Conservation (phyloP, 2,797 vertebrate species). For the Mormyrops boulengeri region DNA sequence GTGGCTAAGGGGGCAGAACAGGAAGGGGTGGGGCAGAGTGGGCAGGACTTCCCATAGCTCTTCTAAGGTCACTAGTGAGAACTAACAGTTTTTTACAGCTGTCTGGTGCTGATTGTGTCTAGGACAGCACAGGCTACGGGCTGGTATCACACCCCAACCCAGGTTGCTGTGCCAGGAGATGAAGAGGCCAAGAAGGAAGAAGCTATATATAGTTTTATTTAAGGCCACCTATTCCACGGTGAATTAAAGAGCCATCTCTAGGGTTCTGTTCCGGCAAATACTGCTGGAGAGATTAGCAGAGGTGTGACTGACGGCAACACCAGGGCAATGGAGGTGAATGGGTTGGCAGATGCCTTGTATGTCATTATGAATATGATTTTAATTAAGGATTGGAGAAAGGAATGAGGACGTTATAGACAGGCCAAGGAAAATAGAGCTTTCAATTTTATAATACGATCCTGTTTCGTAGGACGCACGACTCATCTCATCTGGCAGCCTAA, state of each 20-base stretch:
- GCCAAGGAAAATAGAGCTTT: neutral
- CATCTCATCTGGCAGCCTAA: neutral
- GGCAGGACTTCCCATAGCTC: neutral
- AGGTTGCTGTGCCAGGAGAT: neutral
- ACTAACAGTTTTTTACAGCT: constrained; percentile 47
- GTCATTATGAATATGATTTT: constrained; percentile 62
- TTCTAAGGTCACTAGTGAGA: constrained; percentile 50
- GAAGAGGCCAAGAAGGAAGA: constrained; percentile 21
- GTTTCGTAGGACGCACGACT: neutral
- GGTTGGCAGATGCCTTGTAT: constrained; percentile 61
- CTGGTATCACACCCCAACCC: neutral
- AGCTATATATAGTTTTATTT: constrained; percentile 52
- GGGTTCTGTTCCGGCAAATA: constrained; percentile 60
- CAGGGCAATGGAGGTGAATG: constrained; percentile 50
- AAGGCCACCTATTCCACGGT: constrained; percentile 59
- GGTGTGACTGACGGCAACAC: constrained; percentile 53
- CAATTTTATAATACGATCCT: neutral
- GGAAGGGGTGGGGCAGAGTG: constrained; percentile 29
- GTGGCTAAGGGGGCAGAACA: neutral
- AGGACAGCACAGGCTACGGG: neutral
- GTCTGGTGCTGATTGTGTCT: constrained; percentile 29
- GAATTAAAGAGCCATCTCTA: constrained; percentile 73
- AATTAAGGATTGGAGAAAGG: neutral
- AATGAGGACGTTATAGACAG: neutral
- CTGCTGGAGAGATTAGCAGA: constrained; percentile 65